These are phyloP conservation scores for Brachionus plicatilis DNA, from an alignment of 1,140 invertebrate genomes.

Conservation along the genomic window DNA sequence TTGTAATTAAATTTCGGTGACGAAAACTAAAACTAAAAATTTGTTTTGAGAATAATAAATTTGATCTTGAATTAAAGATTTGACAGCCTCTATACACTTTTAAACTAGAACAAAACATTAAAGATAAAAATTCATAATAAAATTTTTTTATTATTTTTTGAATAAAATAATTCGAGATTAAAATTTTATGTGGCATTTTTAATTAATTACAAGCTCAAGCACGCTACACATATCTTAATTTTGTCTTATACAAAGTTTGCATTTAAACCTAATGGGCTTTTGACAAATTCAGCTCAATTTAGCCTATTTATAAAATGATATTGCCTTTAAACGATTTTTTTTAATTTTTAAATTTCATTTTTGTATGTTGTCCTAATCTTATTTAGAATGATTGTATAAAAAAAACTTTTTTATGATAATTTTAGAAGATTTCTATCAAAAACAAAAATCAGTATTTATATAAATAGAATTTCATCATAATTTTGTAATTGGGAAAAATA, in stretches of 20 bases:
- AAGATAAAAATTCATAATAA: not conserved
- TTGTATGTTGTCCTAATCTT: not conserved
- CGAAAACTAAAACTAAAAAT: too few species aligned
- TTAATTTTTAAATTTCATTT: not conserved
- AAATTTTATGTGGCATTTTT: not conserved
- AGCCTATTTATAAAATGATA: not conserved
- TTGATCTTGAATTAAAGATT: too few species aligned
- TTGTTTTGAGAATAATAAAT: too few species aligned
- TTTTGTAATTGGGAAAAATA: not conserved
- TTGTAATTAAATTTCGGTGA: not conserved
- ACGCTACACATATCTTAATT: not conserved
- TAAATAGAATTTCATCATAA: not conserved
- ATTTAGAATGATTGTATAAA: not conserved
- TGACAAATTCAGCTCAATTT: not conserved
- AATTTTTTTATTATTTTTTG: not conserved
- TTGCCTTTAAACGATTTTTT: not conserved
- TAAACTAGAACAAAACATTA: not conserved
- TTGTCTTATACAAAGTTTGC: not conserved
- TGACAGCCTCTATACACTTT: not conserved
- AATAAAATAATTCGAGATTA: not conserved
- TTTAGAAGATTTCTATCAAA: not conserved
- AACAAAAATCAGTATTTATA: not conserved
- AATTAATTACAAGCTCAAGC: not conserved
- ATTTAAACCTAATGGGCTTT: not conserved
- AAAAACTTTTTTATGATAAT: not conserved